Percentiles rank a stretch among this genome's conserved stretches.
Conservation (phyloP, 2,888 invertebrate genomes). For the Leucozona laternaria region DNA sequence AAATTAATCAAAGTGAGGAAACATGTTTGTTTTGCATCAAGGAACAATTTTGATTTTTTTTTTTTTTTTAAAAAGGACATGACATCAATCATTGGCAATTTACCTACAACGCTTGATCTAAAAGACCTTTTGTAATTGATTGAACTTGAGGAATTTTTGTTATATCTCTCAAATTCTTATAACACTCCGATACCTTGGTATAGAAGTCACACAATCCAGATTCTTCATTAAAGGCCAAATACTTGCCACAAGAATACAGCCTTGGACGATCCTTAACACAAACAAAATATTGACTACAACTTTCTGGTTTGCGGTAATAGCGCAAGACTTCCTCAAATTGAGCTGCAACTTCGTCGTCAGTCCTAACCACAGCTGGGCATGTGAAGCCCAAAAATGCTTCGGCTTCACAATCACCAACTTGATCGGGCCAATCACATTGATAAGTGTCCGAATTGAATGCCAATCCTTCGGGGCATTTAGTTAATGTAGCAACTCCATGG, state of each 20-base stretch:
- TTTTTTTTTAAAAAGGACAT: no score
- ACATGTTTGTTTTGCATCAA: slow-evolving; percentile 25
- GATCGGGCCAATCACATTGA: slow-evolving; percentile 95
- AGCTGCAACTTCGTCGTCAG: slow-evolving; percentile 77
- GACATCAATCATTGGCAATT: neutral
- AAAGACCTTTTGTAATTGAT: slow-evolving; percentile 33
- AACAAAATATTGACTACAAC: slow-evolving; percentile 92
- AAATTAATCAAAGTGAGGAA: slow-evolving; percentile 10
- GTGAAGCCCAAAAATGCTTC: slow-evolving; percentile 91
- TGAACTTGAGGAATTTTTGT: slow-evolving; percentile 48
- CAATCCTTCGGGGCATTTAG: slow-evolving; percentile 93
- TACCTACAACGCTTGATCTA: slow-evolving; percentile 22
- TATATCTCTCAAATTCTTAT: slow-evolving; percentile 80
- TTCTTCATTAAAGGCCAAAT: slow-evolving; percentile 90
- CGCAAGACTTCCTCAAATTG: slow-evolving; percentile 82
- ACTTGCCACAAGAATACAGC: slow-evolving; percentile 90
- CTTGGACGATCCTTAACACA: slow-evolving; percentile 91
- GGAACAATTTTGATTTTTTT: slow-evolving; percentile 19
- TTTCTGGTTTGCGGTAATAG: slow-evolving; percentile 85
- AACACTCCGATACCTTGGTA: slow-evolving; percentile 81
- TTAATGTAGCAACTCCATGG: slow-evolving; percentile 88
- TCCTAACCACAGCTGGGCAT: slow-evolving; percentile 87
- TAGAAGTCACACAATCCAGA: slow-evolving; percentile 88
- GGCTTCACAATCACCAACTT: slow-evolving; percentile 90
- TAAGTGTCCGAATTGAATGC: slow-evolving; percentile 90